phyloP scores from a whole-genome alignment of 2,888 invertebrate genomes.

The Euclidia mi region DNA sequence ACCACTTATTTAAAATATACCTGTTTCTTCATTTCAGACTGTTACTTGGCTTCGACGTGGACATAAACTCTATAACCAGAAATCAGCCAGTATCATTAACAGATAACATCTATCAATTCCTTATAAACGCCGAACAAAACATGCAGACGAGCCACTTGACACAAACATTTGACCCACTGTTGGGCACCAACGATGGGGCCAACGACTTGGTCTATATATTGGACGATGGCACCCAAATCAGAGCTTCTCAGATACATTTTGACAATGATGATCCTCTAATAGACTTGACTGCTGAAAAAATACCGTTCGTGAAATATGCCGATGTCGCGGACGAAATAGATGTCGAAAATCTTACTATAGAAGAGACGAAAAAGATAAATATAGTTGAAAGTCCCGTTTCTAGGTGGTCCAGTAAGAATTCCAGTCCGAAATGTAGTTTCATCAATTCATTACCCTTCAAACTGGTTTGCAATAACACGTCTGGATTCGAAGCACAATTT shows the following conservation, averaged over 20 bases:
- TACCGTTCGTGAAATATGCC: slow-evolving; percentile 79
- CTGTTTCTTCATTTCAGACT: slow-evolving; percentile 65
- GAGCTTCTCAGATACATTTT: slow-evolving; percentile 86
- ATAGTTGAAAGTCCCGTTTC: slow-evolving; percentile 79
- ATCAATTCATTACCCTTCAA: slow-evolving; percentile 81
- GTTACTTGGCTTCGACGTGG: slow-evolving; percentile 80
- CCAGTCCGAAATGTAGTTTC: slow-evolving; percentile 76
- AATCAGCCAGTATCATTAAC: slow-evolving; percentile 77
- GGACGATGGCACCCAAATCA: slow-evolving; percentile 85
- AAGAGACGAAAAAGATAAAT: slow-evolving; percentile 70
- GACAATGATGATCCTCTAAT: slow-evolving; percentile 82
- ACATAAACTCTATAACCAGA: slow-evolving; percentile 79
- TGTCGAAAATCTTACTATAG: slow-evolving; percentile 43
- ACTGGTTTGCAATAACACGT: slow-evolving; percentile 77
- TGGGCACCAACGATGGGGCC: slow-evolving; percentile 57
- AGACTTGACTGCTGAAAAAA: slow-evolving; percentile 77
- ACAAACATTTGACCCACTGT: slow-evolving; percentile 62
- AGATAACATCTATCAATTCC: slow-evolving; percentile 82
- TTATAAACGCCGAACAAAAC: slow-evolving; percentile 74
- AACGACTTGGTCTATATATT: slow-evolving; percentile 77
- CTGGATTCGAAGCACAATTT: slow-evolving; percentile 81
- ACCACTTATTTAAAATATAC: too few relatives aligned
- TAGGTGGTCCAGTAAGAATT: slow-evolving; percentile 63
- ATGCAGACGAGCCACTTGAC: slow-evolving; percentile 50
- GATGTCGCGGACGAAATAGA: slow-evolving; percentile 63